Conservation (phyloP, 2,113 vertebrate genomes). For the Rhinoderma darwinii region DNA sequence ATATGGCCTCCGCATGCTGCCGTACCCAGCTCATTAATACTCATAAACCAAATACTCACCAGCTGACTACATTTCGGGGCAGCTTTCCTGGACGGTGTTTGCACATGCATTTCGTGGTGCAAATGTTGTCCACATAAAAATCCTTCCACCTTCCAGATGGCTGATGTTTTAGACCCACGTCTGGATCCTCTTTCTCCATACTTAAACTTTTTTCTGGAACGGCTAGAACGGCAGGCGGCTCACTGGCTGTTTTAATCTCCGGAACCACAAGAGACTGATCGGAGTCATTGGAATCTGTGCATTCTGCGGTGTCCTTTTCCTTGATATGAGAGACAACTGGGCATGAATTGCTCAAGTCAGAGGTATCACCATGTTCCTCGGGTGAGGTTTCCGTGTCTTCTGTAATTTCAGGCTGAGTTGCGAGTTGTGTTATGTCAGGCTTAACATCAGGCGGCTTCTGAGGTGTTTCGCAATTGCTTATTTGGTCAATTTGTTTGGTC, state of each 20-base stretch:
- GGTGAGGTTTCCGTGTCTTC: background rate
- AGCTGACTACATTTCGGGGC: constrained; percentile 62
- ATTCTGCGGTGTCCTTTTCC: background rate
- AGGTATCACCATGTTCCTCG: background rate
- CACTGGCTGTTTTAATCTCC: background rate
- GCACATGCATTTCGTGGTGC: constrained; percentile 61
- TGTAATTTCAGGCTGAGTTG: background rate
- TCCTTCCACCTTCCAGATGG: constrained; percentile 64
- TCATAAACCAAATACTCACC: constrained; percentile 64
- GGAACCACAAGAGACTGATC: background rate
- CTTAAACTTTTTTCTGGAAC: background rate
- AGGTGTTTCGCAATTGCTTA: background rate
- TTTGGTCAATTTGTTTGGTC: background rate
- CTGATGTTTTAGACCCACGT: background rate
- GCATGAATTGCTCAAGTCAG: background rate
- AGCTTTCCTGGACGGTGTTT: constrained; percentile 16
- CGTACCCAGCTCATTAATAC: too few species aligned
- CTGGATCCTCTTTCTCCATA: background rate
- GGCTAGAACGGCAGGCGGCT: background rate
- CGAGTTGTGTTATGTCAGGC: background rate
- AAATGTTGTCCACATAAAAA: constrained; percentile 71
- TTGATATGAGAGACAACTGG: background rate
- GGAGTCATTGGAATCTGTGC: background rate
- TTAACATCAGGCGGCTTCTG: background rate
- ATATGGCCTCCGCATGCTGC: too few species aligned